Conservation (phyloP, 2,797 vertebrate genomes). For the Alcedo quadribrachys region DNA sequence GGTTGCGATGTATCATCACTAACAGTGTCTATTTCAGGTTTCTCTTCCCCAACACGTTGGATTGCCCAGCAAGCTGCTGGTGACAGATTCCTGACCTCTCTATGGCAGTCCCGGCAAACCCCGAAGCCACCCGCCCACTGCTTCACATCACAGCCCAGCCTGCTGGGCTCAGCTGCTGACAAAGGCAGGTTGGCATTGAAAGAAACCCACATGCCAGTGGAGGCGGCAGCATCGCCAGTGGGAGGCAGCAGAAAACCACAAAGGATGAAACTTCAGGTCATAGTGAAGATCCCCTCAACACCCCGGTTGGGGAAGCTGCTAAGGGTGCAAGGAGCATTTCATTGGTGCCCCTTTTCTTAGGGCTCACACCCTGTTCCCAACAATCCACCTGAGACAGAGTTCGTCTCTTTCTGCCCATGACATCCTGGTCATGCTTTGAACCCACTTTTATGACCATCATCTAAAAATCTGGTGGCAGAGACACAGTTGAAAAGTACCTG, state of each 20-base stretch:
- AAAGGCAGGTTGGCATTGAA: neutral
- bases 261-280: neutral
- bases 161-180: neutral
- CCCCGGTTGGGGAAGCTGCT: neutral
- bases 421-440: neutral
- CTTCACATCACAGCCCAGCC: neutral
- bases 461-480: neutral
- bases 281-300: rapidly evolving
- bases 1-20: neutral
- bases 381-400: neutral
- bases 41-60: neutral
- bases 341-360: neutral
- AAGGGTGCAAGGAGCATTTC: neutral
- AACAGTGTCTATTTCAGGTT: neutral
- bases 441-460: neutral
- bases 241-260: neutral
- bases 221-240: rapidly evolving
- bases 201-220: neutral
- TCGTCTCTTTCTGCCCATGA: rapidly evolving
- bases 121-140: rapidly evolving
- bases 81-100: neutral
- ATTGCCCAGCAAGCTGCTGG: neutral
- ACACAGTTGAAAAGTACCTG: neutral
- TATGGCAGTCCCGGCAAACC: rapidly evolving
- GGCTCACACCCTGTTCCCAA: neutral